These are phyloP conservation scores for Drosophila rubida DNA, from an alignment of 2,888 invertebrate genomes.

Conservation along the genomic window DNA sequence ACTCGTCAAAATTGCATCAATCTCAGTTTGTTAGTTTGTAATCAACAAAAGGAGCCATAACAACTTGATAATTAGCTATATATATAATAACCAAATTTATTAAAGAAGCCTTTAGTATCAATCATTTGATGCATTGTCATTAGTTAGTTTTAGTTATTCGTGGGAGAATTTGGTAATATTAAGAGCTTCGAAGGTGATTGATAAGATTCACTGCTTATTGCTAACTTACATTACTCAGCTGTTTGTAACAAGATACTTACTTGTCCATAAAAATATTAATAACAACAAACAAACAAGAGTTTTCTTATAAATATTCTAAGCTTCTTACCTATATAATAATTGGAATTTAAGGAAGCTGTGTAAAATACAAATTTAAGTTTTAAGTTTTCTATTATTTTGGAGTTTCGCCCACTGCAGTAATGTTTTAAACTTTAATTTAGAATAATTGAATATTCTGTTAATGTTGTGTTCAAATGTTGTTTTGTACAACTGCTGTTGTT, in stretches of 20 bases:
- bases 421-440: neutral
- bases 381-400: neutral
- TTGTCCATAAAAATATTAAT: too few species aligned
- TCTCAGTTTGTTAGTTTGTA: conserved; percentile 70
- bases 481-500: conserved; percentile 30
- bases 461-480: conserved; percentile 14
- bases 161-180: neutral
- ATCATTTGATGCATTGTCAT: neutral
- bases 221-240: neutral
- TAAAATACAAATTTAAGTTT: too few species aligned
- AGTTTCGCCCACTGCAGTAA: neutral
- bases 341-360: too few species aligned
- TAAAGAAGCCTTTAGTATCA: neutral
- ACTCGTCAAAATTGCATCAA: conserved; percentile 6
- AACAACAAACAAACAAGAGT: neutral
- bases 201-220: neutral
- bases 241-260: neutral
- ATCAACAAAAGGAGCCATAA: conserved; percentile 78
- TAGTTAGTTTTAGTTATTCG: neutral
- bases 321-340: too few species aligned
- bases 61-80: conserved; percentile 15
- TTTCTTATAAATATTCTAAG: too few species aligned
- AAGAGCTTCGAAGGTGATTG: neutral
- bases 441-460: neutral
- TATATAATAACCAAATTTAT: neutral